These are phyloP conservation scores for Eupithecia centaureata DNA, from an alignment of 2,888 invertebrate genomes.

Conservation along the genomic window DNA sequence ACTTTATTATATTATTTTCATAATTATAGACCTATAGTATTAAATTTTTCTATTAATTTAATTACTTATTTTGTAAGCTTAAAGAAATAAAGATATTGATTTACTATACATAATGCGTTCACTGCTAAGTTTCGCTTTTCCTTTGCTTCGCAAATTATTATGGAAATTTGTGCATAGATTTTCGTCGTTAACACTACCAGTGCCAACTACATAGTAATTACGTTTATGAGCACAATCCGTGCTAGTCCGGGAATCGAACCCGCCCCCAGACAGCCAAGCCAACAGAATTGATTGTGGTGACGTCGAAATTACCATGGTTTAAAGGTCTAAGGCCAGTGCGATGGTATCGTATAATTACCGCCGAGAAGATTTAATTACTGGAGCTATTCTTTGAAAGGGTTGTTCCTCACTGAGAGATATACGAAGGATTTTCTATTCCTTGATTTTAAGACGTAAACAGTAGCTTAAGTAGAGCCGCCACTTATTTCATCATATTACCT, in stretches of 20 bases:
- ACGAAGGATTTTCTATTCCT: too few species aligned
- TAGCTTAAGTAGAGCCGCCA: too few species aligned
- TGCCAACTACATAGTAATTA: background rate
- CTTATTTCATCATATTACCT: background rate
- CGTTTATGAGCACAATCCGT: background rate
- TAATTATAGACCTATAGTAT: too few species aligned
- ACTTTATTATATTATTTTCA: too few species aligned
- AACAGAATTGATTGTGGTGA: conserved; percentile 6
- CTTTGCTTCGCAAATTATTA: background rate
- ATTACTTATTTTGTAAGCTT: too few species aligned
- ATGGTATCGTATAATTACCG: conserved; percentile 57
- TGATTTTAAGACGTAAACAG: too few species aligned
- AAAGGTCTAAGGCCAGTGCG: conserved; percentile 40
- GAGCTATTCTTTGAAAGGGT: conserved; percentile 9
- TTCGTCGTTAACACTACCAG: background rate
- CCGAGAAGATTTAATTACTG: conserved; percentile 53
- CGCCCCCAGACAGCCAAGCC: conserved; percentile 11
- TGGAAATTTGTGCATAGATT: background rate
- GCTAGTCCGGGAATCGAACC: conserved; percentile 17
- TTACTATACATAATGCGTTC: too few species aligned
- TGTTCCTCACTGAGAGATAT: conserved; percentile 18
- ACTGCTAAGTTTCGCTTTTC: too few species aligned
- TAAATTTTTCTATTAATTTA: too few species aligned
- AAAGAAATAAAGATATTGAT: too few species aligned
- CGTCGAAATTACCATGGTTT: conserved; percentile 31